A percentile compares a stretch with the other conserved stretches of the same genome.
Conservation (phyloP, 2,888 invertebrate species). For the Ceriagrion tenellum region DNA sequence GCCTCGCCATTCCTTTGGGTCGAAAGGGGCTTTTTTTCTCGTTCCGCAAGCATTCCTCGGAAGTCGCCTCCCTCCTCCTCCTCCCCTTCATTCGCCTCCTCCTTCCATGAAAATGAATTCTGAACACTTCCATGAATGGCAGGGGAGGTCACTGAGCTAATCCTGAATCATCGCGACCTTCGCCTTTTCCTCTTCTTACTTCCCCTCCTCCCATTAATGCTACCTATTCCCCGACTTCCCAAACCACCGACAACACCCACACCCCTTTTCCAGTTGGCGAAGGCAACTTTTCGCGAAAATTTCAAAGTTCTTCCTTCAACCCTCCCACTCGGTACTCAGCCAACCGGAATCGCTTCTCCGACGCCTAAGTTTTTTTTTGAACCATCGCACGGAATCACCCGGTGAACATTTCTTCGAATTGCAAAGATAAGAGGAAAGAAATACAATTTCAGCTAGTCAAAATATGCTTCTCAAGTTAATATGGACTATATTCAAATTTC, state of each 20-base stretch:
- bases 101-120: neutral
- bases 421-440: neutral
- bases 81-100: neutral
- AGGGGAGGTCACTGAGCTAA: conserved; percentile 21
- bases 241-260: neutral
- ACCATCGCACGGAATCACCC: neutral
- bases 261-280: neutral
- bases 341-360: neutral
- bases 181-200: neutral
- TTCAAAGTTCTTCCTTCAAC: neutral
- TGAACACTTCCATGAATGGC: neutral
- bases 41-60: conserved; percentile 52
- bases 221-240: neutral
- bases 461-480: neutral
- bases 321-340: neutral
- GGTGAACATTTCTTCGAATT: neutral
- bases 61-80: neutral
- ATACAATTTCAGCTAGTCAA: neutral
- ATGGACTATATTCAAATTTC: too few species aligned
- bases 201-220: neutral
- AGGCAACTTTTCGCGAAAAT: neutral
- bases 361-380: neutral
- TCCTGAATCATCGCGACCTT: conserved; percentile 61
- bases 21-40: neutral
- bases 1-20: neutral